Base-by-base conservation (phyloP, 2,797 vertebrate genomes). In the Tapera naevia region DNA sequence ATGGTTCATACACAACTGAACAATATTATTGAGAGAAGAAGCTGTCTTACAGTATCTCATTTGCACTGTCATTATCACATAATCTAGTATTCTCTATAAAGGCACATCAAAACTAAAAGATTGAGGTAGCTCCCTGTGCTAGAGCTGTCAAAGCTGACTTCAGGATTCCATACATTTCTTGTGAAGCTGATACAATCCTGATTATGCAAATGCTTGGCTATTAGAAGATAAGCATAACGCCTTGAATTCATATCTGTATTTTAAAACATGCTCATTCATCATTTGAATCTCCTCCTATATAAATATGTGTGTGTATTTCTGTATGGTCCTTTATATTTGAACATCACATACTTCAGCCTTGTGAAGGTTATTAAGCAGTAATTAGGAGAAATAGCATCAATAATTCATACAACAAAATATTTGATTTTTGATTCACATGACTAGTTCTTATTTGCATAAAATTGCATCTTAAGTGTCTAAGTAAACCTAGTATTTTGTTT, bases 91-190 rank as follows among this genome's bases (percentile, higher is more conserved):
- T 74, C 56, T 58, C 54, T 61, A 4, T 9, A 71, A 82, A 84
- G 41, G 41, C 72, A 71, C 48, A 85, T 71, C 57, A 84, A 81
- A 94, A 39, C 3, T 57, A 30, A 70, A 86, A 74, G 78, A 43
- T 0, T 56, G 62, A 70, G 70, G 64, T 15, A 30, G 25, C 18
- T 93, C 81, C 61, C 43, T 61, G 64, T 17, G 32, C 91, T 76
- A 10, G 15, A 80, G 56, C 82, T 90, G 87, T 79, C 90, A 94
- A 65, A 80, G 67, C 79, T 92, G 88, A 85, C 86, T 89, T 83
- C 76, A 37, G 46, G 75, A 91, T 86, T 90, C 80, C 67, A 70
- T 73, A 89, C 21, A 18, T 86, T 75, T 37, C 78, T 64, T 88
- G 37, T 70, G 73, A 91, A 66, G 91, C 18, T 79, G 70, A 86